Conservation (phyloP, 1,140 invertebrate species). For the Chrysopa pallens region DNA sequence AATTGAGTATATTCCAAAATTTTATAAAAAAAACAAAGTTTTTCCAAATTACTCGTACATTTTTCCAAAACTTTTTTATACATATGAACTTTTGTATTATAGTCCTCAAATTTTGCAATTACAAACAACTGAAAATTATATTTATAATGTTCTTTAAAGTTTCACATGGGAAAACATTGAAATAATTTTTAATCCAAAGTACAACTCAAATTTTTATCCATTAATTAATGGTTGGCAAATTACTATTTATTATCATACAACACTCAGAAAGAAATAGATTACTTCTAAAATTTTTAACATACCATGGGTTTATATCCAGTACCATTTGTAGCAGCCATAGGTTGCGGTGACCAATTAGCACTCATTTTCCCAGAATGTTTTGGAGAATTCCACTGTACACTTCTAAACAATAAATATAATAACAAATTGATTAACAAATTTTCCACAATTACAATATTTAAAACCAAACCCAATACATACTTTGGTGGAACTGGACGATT, state of each 20-base stretch:
- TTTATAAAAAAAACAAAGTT: too few species aligned
- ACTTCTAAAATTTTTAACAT: conserved; percentile 9
- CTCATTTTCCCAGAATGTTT: conserved; percentile 57
- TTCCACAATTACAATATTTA: background rate
- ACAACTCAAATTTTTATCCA: conserved; percentile 1
- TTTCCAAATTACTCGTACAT: too few species aligned
- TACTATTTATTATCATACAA: too few species aligned
- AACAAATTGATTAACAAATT: conserved; percentile 1
- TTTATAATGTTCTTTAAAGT: too few species aligned
- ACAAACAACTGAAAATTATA: too few species aligned
- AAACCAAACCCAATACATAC: conserved; percentile 29
- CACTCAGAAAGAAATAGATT: too few species aligned
- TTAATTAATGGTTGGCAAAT: conserved; percentile 11
- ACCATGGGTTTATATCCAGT: conserved; percentile 74
- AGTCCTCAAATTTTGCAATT: too few species aligned
- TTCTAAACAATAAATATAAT: conserved; percentile 28
- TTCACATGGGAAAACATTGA: too few species aligned
- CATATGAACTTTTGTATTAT: too few species aligned
- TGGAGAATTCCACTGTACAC: conserved; percentile 73
- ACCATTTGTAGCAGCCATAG: conserved; percentile 69
- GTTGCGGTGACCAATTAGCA: conserved; percentile 60
- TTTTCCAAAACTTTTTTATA: too few species aligned
- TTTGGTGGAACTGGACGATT: conserved; percentile 49
- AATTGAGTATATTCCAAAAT: too few species aligned
- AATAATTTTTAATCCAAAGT: background rate